Evolutionary conservation across 92 coral and sea anemone species (phyloP), one percentile per base, ranked within the genome.

Genomic region (Parazoanthus swiftii): DNA sequence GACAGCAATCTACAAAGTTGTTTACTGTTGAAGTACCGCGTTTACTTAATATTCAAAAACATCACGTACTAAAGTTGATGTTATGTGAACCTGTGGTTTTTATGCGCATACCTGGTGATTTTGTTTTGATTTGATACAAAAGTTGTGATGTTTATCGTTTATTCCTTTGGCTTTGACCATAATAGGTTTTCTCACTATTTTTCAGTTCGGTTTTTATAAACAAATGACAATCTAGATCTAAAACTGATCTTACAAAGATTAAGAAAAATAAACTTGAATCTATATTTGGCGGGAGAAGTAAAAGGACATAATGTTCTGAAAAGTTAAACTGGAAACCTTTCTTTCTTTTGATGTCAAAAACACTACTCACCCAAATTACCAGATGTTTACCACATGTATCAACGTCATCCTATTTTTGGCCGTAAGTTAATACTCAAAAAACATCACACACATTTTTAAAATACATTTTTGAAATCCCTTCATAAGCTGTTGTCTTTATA

Each of bases 61-160:
- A 84, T 84, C 87, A 84, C 87, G 87, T 84, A 25, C 79, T 3
- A 5, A 14, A 0, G 44, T 13, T 59, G 63, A 29, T 54, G 44
- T 54, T 54, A 9, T 80, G 72, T 35, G n/a, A 56, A 26, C 14
- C 37, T 33, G 29, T 80, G 38, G 44, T 36, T 80, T 48, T 80
- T 80, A 51, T 80, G 70, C 16, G 15, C 21, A 23, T 63, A 20
- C 70, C 29, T 58, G 5, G 33, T 20, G 33, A 21, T 77, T 13
- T 78, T 78, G 71, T 15, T 38, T 35, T 54, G 4, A 58, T 14
- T 29, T 25, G 29, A 80, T 29, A 15, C 63, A 48, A 36, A 37
- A 25, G 25, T 14, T 25, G 9, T 35, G 3, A 25, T 46, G 2
- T 26, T 25, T 42, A 37, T 84, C 13, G 23, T 29, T 51, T 25